These are phyloP conservation scores for Plectropomus leopardus DNA, from an alignment of 2,113 vertebrate genomes.

Conservation along the genomic window DNA sequence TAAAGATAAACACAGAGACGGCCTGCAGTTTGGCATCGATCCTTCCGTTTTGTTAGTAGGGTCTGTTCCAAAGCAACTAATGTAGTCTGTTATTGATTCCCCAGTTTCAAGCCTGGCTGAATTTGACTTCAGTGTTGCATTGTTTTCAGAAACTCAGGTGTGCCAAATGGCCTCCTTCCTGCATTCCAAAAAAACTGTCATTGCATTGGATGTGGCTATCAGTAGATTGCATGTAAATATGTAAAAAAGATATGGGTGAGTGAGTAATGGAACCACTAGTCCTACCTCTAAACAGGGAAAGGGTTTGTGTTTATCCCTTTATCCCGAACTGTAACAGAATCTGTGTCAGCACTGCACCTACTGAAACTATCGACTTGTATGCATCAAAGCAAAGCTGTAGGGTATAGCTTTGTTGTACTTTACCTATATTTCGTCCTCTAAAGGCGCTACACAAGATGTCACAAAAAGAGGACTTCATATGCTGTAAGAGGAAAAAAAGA, in stretches of 20 bases:
- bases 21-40: constrained; percentile 79
- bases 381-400: constrained; percentile 27
- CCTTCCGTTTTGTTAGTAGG: constrained; percentile 63
- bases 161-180: constrained; percentile 46
- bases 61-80: constrained; percentile 80
- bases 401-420: background rate
- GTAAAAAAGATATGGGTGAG: constrained; percentile 10
- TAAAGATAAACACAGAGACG: constrained; percentile 61
- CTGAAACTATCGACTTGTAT: constrained; percentile 50
- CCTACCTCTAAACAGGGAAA: constrained; percentile 24
- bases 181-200: background rate
- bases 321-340: constrained; percentile 35
- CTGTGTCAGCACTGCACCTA: constrained; percentile 41
- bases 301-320: constrained; percentile 45
- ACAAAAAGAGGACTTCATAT: background rate
- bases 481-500: background rate
- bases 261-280: constrained; percentile 34
- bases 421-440: constrained; percentile 6
- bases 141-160: constrained; percentile 66
- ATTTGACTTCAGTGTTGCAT: constrained; percentile 56
- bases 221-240: constrained; percentile 22
- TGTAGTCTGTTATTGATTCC: constrained; percentile 79
- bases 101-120: constrained; percentile 72
- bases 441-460: background rate
- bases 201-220: background rate